Base-by-base conservation (phyloP, 2,888 invertebrate species). In the Erannis defoliaria region DNA sequence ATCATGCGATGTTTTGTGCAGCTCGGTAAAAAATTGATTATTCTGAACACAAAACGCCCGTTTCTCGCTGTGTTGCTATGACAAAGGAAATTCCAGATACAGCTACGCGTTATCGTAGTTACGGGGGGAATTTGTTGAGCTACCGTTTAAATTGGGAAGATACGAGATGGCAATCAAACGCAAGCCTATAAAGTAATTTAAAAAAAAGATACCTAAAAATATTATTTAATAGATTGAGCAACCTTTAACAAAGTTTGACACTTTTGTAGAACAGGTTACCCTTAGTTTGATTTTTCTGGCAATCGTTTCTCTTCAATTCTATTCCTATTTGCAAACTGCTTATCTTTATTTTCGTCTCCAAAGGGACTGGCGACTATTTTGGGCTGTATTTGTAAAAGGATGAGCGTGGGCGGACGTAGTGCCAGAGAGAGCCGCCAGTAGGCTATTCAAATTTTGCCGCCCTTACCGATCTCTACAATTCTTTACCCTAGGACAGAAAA, bases 1-100 rank as follows among this genome's bases (percentile, higher is more conserved):
- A 43, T 23, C 45, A 16, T 42, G 38, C 35, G 16, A 18, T n/a
- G 57, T 21, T 40, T 43, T 12, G 26, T 51, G 16, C 35, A 21
- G 55, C 51, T 43, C 18, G 43, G 40, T 23, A n/a, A 38, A 46
- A 54, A 55, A 61, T 55, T 55, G 50, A 51, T 51, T 51, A 55
- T 55, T 37, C 45, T 51, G 50, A 45, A 55, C 55, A 43, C 55
- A 33, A 12, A 40, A 37, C 50, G 29, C 16, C 38, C 18, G 49
- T 50, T 55, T 49, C 29, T 37, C 6, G 16, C 21, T 14, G 38
- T 51, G 26, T 29, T 40, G 23, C 23, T 16, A 45, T 43, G n/a
- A 43, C 54, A 48, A 60, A 49, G 38, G 14, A 23, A 49, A 50
- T 21, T 55, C 14, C 16, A 33, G 19, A 49, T 14, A 10, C 16